These are phyloP conservation scores for Drosophila borborema DNA, from an alignment of 2,888 invertebrate genomes.

Conservation along the genomic window DNA sequence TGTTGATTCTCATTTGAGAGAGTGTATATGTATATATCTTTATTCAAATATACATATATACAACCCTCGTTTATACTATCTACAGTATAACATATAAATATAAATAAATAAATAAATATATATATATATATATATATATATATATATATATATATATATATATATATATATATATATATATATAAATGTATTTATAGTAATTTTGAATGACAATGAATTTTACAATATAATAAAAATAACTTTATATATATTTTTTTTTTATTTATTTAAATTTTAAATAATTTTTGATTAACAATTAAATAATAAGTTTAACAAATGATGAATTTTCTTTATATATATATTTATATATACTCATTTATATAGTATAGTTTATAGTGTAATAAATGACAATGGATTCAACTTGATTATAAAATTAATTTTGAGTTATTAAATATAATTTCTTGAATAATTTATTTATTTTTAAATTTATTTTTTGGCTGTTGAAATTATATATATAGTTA, in stretches of 20 bases:
- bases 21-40: not conserved
- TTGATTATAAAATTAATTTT: not conserved
- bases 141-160: not conserved
- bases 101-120: not conserved
- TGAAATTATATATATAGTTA: constrained; percentile 12
- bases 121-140: not conserved
- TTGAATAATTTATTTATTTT: not conserved
- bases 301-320: too few species aligned
- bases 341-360: too few species aligned
- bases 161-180: not conserved
- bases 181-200: not conserved
- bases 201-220: not conserved
- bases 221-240: too few species aligned
- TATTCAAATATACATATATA: not conserved
- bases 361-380: too few species aligned
- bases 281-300: too few species aligned
- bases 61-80: not conserved
- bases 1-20: constrained; percentile 53
- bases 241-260: not conserved
- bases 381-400: not conserved
- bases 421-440: not conserved
- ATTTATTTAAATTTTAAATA: not conserved
- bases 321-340: too few species aligned
- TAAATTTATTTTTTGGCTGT: not conserved
- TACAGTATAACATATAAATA: not conserved